These are phyloP conservation scores for Bellardia bayeri DNA, from an alignment of 2,888 invertebrate species.

Conservation along the genomic window DNA sequence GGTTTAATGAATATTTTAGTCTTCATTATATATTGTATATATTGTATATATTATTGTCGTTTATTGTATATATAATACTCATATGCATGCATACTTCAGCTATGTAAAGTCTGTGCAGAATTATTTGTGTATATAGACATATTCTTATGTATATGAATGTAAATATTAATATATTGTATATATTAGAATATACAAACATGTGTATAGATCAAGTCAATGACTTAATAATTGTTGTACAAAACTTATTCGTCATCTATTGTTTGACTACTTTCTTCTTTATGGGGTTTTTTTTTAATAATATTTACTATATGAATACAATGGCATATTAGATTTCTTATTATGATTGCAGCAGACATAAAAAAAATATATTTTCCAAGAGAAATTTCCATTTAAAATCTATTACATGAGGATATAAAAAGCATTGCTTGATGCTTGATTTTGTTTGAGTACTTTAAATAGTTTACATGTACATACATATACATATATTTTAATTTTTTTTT, in stretches of 20 bases:
- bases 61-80: neutral
- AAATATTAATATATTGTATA: neutral
- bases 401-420: no score
- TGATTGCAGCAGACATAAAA: neutral
- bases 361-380: no score
- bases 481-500: no score
- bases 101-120: conserved; percentile 22
- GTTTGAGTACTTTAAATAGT: no score
- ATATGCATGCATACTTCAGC: neutral
- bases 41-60: no score
- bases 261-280: neutral
- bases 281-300: neutral
- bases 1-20: neutral
- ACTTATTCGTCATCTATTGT: conserved; percentile 14
- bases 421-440: no score
- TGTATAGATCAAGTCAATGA: conserved; percentile 63
- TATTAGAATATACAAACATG: conserved; percentile 24
- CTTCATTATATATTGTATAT: neutral
- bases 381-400: no score
- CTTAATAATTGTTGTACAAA: conserved; percentile 42
- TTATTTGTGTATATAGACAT: neutral
- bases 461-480: no score
- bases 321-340: neutral
- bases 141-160: conserved; percentile 4
- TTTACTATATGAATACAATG: neutral